These are phyloP conservation scores for Crematogaster levior DNA, from an alignment of 2,888 invertebrate species.

Conservation along the genomic window DNA sequence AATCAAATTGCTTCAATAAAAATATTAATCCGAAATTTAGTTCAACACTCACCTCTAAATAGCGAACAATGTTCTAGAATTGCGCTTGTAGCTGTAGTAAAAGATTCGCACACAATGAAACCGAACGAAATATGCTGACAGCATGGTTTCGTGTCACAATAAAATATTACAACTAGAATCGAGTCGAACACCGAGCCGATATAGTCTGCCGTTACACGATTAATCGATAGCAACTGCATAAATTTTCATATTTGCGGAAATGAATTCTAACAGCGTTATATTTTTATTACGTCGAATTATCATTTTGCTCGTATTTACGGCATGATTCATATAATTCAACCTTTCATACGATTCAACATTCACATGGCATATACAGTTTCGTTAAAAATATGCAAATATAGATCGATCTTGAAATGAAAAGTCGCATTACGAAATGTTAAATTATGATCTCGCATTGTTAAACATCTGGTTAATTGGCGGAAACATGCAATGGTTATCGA, in stretches of 20 bases:
- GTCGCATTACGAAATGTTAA: constrained; percentile 29
- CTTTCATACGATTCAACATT: background rate
- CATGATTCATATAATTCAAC: background rate
- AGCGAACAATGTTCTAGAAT: constrained; percentile 16
- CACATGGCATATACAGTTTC: constrained; percentile 1
- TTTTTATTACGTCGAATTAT: constrained; percentile 37
- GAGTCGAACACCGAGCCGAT: constrained; percentile 1
- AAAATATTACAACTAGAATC: constrained; percentile 43
- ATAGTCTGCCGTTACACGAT: background rate
- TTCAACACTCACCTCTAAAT: background rate
- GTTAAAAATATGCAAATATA: constrained; percentile 18
- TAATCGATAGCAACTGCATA: constrained; percentile 34
- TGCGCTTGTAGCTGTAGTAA: constrained; percentile 49
- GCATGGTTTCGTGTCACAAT: background rate
- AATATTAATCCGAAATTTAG: constrained; percentile 64
- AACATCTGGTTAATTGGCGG: constrained; percentile 32
- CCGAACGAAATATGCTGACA: constrained; percentile 42
- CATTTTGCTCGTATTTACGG: background rate
- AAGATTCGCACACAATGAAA: constrained; percentile 40
- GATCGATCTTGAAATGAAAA: constrained; percentile 29
- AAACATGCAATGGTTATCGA: constrained; percentile 14
- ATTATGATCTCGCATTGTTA: constrained; percentile 11
- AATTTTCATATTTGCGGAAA: constrained; percentile 27
- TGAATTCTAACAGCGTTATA: constrained; percentile 25
- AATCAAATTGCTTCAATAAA: constrained; percentile 54